Base-by-base conservation (phyloP, 2,797 vertebrate genomes). In the Dermochelys coriacea region DNA sequence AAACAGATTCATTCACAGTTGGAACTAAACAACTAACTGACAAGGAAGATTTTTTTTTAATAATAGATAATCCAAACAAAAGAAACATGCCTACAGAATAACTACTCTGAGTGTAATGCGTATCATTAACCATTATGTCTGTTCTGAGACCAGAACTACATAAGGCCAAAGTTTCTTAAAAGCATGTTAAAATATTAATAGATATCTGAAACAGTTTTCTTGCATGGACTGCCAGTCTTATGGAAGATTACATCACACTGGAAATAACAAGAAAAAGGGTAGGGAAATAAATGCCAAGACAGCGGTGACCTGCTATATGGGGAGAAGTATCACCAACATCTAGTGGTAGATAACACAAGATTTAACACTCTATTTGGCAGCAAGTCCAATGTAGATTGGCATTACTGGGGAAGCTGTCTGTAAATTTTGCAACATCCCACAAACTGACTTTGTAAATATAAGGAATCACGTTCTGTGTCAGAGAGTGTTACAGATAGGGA, bases 111-210 rank as follows among this genome's bases (percentile, higher is more conserved):
- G 89, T 95, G 94, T 95, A 97, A 96, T 91, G 97, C 96, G 94
- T 97, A 96, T 97, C 98, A 97, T 97, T 97, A 97, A 92, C 97
- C 90, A 96, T 98, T 98, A 98, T 98, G 97, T 97, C 98, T 98
- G 97, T 95, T 96, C 91, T 57, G 94, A 98, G 98, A 97, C 88
- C 94, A 95, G 95, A 98, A 97, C 96, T 84, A 98, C 98, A 97
- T 98, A 98, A 98, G 97, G 97, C 96, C 3, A 85, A 95, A 98
- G 98, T 98, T 98, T 98, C 98, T 98, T 98, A 98, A 98, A 98
- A 98, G 98, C 98, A 98, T 98, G 97, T 97, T 98, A 98, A 98
- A 98, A 98, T 98, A 98, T 98, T 98, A 98, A 98, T 98, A 98
- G 98, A 97, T 96, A 97, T 97, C 96, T 98, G 98, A 97, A 98